Conservation (phyloP, 2,888 invertebrate species). For the Andricus quercusramuli region DNA sequence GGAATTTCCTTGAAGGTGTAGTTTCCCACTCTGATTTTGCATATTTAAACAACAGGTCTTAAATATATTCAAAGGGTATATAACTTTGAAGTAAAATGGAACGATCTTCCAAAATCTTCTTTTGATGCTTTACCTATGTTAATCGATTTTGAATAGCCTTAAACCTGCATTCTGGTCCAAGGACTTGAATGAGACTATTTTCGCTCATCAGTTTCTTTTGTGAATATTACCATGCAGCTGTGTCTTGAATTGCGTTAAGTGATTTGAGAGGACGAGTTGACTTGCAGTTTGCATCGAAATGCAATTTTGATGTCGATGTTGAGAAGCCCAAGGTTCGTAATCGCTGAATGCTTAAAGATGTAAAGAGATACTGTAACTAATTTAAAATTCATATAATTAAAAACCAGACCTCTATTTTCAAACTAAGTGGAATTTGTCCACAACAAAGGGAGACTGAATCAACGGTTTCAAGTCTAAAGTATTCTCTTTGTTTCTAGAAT, state of each 20-base stretch:
- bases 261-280: conserved; percentile 46
- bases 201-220: background rate
- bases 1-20: background rate
- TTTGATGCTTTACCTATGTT: background rate
- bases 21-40: background rate
- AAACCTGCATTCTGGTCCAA: background rate
- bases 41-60: background rate
- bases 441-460: background rate
- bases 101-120: background rate
- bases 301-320: conserved; percentile 37
- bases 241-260: conserved; percentile 7
- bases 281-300: conserved; percentile 42
- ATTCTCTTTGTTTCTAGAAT: background rate
- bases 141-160: background rate
- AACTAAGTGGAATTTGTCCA: background rate
- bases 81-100: background rate
- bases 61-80: background rate
- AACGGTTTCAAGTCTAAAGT: background rate
- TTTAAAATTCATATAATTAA: background rate
- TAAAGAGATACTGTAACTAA: background rate
- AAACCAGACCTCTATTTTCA: background rate
- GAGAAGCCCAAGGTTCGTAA: conserved; percentile 40
- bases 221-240: background rate
- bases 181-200: background rate
- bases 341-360: background rate